Evolutionary conservation across 1,140 invertebrate species (phyloP), one percentile per base, ranked within the genome.

Genomic region (Acromyrmex echinatior): DNA sequence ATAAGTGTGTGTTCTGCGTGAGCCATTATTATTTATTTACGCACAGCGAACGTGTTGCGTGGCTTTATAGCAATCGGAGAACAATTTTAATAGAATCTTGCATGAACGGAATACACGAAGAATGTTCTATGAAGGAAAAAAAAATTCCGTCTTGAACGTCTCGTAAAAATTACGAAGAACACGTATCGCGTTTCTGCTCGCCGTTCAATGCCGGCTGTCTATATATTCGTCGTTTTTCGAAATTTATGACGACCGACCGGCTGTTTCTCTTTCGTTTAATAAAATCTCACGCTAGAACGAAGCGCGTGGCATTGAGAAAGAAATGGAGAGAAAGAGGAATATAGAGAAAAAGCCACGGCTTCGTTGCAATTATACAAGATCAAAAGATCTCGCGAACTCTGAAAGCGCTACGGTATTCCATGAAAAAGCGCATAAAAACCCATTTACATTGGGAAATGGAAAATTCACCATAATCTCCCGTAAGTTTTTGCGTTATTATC

Each of bases 191-290:
- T 84, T 84, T 62, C 45, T 76, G 70, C 70, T 51, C 14, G 39
- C 56, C 28, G 80, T 84, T 84, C 49, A 45, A 74, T 76, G 14
- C 39, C 39, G 39, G 25, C 21, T 53, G 56, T 63, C 56, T 62
- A 31, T 51, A 35, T 71, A 49, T 21, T 65, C 45, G 60, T 45
- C 25, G 25, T 62, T 60, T 73, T 60, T 81, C 25, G 77, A 89
- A 86, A 90, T 89, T 90, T 89, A 87, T 31, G 77, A 90, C 65
- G 65, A 21, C 63, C 39, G 63, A 14, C 21, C 53, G 76, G 76
- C 56, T 63, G 70, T 84, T 84, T 84, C 56, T 76, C 58, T 76
- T n/a, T 49, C 62, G 63, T 87, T 87, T 90, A 89, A 89, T 90
- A 90, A 89, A 86, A 73, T 60, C 62, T 60, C 58, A 25, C 25